These are phyloP conservation scores for Perca flavescens DNA, from an alignment of 2,113 vertebrate genomes.

Conservation along the genomic window DNA sequence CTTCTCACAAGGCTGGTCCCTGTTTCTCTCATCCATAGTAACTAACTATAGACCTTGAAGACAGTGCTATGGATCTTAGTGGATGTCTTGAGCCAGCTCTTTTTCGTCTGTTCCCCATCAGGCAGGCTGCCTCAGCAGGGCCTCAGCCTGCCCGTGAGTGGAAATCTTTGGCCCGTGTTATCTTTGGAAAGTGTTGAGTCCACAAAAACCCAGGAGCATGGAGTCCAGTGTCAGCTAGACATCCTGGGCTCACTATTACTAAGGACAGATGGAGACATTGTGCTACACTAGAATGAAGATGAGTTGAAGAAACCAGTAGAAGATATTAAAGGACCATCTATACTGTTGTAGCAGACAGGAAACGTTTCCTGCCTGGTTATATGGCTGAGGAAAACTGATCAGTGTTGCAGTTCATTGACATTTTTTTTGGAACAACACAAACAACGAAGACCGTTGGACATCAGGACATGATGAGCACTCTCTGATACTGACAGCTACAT, in stretches of 20 bases:
- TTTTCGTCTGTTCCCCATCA: conserved; percentile 78
- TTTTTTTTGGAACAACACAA: not conserved
- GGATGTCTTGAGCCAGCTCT: conserved; percentile 67
- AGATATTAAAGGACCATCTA: not conserved
- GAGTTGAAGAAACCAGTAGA: conserved; percentile 17
- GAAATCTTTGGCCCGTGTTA: conserved; percentile 85
- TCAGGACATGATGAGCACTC: conserved; percentile 22
- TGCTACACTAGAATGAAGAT: conserved; percentile 41
- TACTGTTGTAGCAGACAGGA: not conserved
- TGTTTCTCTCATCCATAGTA: conserved; percentile 48
- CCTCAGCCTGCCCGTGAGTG: conserved; percentile 84
- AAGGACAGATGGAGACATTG: conserved; percentile 65
- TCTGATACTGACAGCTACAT: conserved; percentile 28
- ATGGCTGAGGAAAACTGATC: not conserved
- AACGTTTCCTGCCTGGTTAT: not conserved
- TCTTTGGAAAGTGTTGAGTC: conserved; percentile 91
- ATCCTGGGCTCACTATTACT: conserved; percentile 70
- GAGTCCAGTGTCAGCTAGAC: conserved; percentile 83
- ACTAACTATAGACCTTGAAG: conserved; percentile 57
- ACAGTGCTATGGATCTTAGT: conserved; percentile 54
- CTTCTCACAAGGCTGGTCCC: conserved; percentile 6
- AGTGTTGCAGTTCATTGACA: not conserved
- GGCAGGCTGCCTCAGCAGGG: conserved; percentile 78
- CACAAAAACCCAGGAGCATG: conserved; percentile 84
- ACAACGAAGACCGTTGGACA: conserved; percentile 7